phyloP scores from a whole-genome alignment of 2,888 invertebrate genomes.

The Seira ritae region DNA sequence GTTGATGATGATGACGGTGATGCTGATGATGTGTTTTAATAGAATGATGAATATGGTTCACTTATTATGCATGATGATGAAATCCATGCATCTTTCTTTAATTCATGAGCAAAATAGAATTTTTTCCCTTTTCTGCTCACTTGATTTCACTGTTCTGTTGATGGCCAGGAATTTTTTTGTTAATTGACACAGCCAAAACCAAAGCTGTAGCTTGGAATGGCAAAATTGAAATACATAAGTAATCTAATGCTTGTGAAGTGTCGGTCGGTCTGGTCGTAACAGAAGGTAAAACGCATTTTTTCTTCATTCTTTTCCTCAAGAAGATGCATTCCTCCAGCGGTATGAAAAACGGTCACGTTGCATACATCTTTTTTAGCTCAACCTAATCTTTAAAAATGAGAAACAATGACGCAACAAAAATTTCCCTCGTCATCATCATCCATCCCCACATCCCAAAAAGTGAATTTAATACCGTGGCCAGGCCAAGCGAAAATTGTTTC shows the following conservation, averaged over 20 bases:
- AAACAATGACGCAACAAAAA: conserved; percentile 62
- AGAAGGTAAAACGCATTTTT: neutral
- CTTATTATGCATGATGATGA: conserved; percentile 6
- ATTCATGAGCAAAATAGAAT: neutral
- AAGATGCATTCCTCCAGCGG: conserved; percentile 14
- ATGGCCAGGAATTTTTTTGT: conserved; percentile 34
- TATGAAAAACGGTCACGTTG: conserved; percentile 27
- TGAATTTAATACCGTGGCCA: too few relatives aligned
- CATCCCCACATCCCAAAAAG: neutral
- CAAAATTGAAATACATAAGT: conserved; percentile 23
- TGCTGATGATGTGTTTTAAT: neutral
- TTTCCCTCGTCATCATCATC: conserved; percentile 14
- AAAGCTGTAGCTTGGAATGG: neutral
- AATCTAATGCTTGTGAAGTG: conserved; percentile 27
- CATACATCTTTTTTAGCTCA: conserved; percentile 21
- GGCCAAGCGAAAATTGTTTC: too few relatives aligned
- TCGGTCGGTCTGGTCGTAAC: too few relatives aligned
- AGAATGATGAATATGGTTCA: conserved; percentile 19
- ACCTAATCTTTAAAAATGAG: conserved; percentile 54
- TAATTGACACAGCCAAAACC: conserved; percentile 43
- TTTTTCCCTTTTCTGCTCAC: conserved; percentile 21
- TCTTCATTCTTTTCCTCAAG: neutral
- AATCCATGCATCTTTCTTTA: neutral
- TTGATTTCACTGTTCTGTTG: too few relatives aligned
- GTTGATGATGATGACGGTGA: neutral